These are phyloP conservation scores for Paracanthobrama guichenoti DNA, from an alignment of 2,113 vertebrate genomes.

Conservation along the genomic window DNA sequence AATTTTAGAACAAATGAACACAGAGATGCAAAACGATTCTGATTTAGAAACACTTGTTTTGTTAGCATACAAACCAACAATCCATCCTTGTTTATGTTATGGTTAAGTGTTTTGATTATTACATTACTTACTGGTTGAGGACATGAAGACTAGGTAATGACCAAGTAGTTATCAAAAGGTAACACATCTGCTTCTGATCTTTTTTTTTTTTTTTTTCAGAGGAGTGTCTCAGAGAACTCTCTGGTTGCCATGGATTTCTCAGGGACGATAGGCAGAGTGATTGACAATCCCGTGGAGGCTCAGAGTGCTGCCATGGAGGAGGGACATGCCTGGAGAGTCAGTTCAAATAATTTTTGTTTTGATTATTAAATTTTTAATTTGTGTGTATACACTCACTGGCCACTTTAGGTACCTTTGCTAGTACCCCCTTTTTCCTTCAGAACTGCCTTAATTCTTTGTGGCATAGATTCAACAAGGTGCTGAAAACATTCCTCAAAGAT, in stretches of 20 bases:
- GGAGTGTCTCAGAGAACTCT: slow-evolving; percentile 97
- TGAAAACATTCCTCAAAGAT: too few species aligned
- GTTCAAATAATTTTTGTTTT: slow-evolving; percentile 34
- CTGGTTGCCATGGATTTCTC: slow-evolving; percentile 99
- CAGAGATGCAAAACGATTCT: not conserved
- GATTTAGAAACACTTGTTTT: not conserved
- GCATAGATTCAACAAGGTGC: too few species aligned
- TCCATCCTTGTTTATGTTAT: not conserved
- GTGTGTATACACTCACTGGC: too few species aligned
- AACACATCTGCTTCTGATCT: not conserved
- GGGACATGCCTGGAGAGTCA: slow-evolving; percentile 96
- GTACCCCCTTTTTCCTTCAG: too few species aligned
- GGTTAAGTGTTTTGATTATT: not conserved
- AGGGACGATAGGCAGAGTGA: slow-evolving; percentile 95
- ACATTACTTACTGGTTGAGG: not conserved
- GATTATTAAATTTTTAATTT: not conserved
- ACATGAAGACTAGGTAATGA: not conserved
- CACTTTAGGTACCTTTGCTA: too few species aligned
- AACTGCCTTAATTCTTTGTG: too few species aligned
- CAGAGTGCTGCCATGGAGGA: slow-evolving; percentile 97
- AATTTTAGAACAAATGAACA: not conserved
- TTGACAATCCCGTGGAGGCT: slow-evolving; percentile 94
- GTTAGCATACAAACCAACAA: not conserved
- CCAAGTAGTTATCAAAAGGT: not conserved
- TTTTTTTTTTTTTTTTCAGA: slow-evolving; percentile 71